These are phyloP conservation scores for Cephus spinipes DNA, from an alignment of 2,888 invertebrate genomes.

Conservation along the genomic window DNA sequence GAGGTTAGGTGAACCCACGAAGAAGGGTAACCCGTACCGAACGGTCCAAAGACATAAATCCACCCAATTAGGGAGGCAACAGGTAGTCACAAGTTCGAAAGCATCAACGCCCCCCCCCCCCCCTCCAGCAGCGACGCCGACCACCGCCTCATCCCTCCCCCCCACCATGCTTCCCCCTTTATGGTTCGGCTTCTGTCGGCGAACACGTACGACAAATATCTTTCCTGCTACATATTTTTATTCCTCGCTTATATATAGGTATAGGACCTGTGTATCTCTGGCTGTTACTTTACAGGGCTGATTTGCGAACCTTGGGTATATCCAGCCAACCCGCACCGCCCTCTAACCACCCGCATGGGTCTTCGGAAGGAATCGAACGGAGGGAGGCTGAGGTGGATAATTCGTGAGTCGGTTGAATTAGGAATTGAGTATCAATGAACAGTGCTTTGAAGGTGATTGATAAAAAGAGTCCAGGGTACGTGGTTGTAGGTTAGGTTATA, in stretches of 20 bases:
- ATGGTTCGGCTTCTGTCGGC: not conserved
- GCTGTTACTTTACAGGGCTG: not conserved
- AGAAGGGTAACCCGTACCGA: conserved; percentile 1
- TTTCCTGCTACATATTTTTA: not conserved
- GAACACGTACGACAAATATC: not conserved
- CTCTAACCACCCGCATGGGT: not conserved
- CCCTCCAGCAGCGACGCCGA: not conserved
- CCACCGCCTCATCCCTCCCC: not conserved
- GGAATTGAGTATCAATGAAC: not conserved
- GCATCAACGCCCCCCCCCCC: conserved; percentile 17
- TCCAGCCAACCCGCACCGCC: no score
- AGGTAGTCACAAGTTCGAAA: conserved; percentile 50
- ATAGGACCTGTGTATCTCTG: not conserved
- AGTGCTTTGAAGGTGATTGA: not conserved
- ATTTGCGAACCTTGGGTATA: not conserved
- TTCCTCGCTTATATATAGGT: not conserved
- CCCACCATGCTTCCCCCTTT: not conserved
- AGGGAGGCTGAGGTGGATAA: not conserved
- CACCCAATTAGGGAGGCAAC: conserved; percentile 55
- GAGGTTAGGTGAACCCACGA: not conserved
- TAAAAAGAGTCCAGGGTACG: no score
- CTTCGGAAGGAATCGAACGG: not conserved
- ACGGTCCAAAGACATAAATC: conserved; percentile 47
- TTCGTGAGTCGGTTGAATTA: not conserved
- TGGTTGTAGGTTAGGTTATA: no score